Evolutionary conservation across 2,113 vertebrate species (phyloP).

Genomic region (Elachura formosa): DNA sequence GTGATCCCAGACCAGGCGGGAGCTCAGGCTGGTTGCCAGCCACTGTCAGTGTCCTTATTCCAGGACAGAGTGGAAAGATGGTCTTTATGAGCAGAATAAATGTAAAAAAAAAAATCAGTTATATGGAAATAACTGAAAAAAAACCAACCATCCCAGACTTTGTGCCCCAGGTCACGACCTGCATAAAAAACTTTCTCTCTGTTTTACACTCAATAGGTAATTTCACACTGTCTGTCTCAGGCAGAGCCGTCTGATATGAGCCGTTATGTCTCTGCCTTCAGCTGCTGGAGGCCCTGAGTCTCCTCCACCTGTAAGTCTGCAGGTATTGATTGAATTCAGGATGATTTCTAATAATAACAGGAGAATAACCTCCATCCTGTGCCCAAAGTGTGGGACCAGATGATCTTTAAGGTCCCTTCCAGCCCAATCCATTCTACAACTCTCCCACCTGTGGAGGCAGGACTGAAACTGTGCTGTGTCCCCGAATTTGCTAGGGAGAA

Average conservation of each 20-base stretch:
- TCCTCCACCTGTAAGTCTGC: background rate
- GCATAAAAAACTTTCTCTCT: background rate
- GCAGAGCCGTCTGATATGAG: background rate
- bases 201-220: constrained; percentile 45
- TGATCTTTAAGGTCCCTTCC: background rate
- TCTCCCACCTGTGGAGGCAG: background rate
- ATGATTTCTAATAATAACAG: background rate
- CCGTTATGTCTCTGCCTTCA: background rate
- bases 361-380: background rate
- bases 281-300: background rate
- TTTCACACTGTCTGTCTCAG: constrained; percentile 28
- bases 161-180: background rate
- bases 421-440: background rate
- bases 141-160: background rate
- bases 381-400: background rate
- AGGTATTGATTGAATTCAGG: background rate
- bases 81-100: background rate
- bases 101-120: no score
- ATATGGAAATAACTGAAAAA: background rate
- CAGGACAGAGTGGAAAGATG: background rate
- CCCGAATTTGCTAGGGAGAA: background rate
- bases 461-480: background rate
- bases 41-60: background rate
- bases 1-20: background rate
- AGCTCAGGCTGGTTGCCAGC: background rate